A percentile compares a stretch with the other conserved stretches of the same genome.
phyloP scores from a whole-genome alignment of 2,888 invertebrate genomes.

The Pristionchus maxplancki region DNA sequence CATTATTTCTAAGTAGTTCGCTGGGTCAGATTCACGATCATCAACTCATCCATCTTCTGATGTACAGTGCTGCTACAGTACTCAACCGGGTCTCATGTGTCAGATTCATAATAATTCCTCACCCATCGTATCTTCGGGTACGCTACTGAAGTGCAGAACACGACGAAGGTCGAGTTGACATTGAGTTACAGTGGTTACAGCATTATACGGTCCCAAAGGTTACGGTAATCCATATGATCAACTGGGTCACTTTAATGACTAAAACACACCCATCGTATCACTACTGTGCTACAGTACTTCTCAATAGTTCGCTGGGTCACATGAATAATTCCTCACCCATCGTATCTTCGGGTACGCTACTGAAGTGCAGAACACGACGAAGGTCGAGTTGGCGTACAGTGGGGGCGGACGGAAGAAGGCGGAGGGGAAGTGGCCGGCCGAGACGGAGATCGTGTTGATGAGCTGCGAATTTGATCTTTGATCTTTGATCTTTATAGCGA shows the following conservation, averaged over 20 bases:
- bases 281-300: no score
- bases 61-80: no score
- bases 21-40: no score
- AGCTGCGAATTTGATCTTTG: background rate
- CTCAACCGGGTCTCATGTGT: no score
- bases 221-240: no score
- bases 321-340: background rate
- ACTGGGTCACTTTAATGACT: no score
- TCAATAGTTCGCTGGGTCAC: no score
- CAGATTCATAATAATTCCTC: background rate
- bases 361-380: conserved; percentile 15
- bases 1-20: no score
- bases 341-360: background rate
- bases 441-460: background rate
- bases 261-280: no score
- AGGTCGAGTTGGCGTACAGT: background rate
- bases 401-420: background rate
- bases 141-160: conserved; percentile 1
- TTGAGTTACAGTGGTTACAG: background rate
- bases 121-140: conserved; percentile 8
- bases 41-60: no score
- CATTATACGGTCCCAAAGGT: no score
- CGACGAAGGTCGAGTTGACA: background rate
- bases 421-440: background rate
- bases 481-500: conserved; percentile 5